phyloP scores from a whole-genome alignment of 1,140 invertebrate species.

The Coptotermes formosanus region DNA sequence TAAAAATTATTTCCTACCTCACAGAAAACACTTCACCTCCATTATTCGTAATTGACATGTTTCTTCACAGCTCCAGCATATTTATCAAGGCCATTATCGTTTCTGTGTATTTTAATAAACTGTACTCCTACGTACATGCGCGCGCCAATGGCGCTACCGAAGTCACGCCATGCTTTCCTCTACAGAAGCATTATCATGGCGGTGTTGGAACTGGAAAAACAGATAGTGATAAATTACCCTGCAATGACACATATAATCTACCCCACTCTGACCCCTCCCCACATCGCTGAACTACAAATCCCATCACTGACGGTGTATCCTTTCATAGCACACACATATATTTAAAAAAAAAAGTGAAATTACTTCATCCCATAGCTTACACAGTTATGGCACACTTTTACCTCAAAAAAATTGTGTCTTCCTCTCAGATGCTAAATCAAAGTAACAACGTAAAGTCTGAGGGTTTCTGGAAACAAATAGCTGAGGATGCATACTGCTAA shows the following conservation, averaged over 20 bases:
- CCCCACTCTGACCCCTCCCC: neutral
- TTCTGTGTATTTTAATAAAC: neutral
- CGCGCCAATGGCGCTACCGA: neutral
- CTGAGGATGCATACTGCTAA: no score
- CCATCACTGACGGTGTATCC: neutral
- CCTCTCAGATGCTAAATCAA: neutral
- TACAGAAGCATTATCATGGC: neutral
- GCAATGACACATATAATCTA: constrained; percentile 6
- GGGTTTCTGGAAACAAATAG: no score
- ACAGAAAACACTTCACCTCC: no score
- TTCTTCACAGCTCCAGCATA: no score
- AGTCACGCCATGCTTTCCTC: neutral
- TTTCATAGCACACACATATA: neutral
- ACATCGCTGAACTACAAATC: neutral
- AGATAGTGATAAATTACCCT: constrained; percentile 10
- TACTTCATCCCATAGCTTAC: neutral
- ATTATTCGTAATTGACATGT: no score
- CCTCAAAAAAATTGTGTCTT: neutral
- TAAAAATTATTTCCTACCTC: no score
- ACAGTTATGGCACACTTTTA: neutral
- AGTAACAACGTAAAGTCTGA: no score
- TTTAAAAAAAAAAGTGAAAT: neutral
- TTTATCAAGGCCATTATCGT: no score
- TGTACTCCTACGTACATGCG: neutral
- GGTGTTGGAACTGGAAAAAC: neutral